These are phyloP conservation scores for Alligator mississippiensis DNA, from an alignment of 2,113 vertebrate genomes.

Conservation along the genomic window DNA sequence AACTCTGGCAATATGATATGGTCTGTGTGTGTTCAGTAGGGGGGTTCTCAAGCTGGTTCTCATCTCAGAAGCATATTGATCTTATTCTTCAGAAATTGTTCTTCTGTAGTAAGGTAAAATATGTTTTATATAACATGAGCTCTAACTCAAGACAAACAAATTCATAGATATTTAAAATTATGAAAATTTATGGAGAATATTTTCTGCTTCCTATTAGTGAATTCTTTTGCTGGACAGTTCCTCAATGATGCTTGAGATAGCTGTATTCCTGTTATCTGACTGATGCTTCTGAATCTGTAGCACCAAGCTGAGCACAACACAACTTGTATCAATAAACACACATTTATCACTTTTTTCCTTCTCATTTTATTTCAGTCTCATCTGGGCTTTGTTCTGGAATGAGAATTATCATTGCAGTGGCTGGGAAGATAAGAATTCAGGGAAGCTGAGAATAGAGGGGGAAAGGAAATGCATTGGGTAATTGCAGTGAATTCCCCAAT, in stretches of 20 bases:
- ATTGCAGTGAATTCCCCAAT: neutral
- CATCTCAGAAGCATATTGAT: neutral
- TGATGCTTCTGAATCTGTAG: neutral
- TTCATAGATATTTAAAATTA: neutral
- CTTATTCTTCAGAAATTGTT: neutral
- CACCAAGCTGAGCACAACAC: neutral
- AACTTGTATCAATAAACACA: neutral
- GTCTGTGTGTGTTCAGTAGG: neutral
- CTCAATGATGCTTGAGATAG: neutral
- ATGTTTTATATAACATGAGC: neutral
- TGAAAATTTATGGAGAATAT: fast-evolving
- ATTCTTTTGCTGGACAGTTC: neutral
- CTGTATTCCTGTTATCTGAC: neutral
- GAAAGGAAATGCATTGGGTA: neutral
- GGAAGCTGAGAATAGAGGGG: neutral
- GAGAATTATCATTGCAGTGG: neutral
- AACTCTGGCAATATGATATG: neutral
- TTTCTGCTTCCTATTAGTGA: neutral
- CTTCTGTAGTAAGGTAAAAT: neutral
- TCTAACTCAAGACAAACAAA: neutral
- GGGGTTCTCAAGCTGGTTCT: neutral
- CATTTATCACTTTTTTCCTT: neutral
- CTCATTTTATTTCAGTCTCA: slow-evolving; percentile 11
- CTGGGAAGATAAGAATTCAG: neutral
- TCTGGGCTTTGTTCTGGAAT: neutral